These are phyloP conservation scores for Eugnorisma glareosa DNA, from an alignment of 2,888 invertebrate species.

Conservation along the genomic window DNA sequence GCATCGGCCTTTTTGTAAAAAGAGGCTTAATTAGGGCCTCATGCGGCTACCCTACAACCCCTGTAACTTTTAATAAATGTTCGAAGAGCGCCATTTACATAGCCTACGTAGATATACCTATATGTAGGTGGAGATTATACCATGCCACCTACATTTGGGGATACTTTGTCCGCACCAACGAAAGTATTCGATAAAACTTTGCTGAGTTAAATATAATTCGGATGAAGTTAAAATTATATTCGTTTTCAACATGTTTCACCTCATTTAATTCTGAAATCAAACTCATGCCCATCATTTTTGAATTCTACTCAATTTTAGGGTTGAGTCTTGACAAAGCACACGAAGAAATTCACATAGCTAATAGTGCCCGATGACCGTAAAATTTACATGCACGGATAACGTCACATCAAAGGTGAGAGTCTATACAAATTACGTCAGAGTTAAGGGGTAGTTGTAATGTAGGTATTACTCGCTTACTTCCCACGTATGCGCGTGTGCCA, in stretches of 20 bases:
- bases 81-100: conserved; percentile 84
- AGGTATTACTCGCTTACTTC: conserved; percentile 67
- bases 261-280: conserved; percentile 7
- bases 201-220: neutral
- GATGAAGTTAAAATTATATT: neutral
- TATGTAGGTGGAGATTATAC: conserved; percentile 64
- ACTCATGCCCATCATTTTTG: neutral
- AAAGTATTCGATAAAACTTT: conserved; percentile 29
- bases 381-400: conserved; percentile 39
- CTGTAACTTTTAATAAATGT: conserved; percentile 91
- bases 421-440: conserved; percentile 58
- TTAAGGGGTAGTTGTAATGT: conserved; percentile 43
- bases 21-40: conserved; percentile 90
- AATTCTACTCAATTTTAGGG: neutral
- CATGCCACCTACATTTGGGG: conserved; percentile 37
- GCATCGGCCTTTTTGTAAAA: conserved; percentile 88
- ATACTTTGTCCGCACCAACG: conserved; percentile 18
- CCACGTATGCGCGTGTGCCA: conserved; percentile 83
- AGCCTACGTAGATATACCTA: conserved; percentile 63
- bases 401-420: conserved; percentile 59
- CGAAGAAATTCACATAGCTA: neutral
- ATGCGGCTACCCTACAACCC: conserved; percentile 89
- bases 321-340: neutral
- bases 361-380: conserved; percentile 41
- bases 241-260: neutral